phyloP scores from a whole-genome alignment of 1,140 invertebrate species.

The Pachypsylla venusta region DNA sequence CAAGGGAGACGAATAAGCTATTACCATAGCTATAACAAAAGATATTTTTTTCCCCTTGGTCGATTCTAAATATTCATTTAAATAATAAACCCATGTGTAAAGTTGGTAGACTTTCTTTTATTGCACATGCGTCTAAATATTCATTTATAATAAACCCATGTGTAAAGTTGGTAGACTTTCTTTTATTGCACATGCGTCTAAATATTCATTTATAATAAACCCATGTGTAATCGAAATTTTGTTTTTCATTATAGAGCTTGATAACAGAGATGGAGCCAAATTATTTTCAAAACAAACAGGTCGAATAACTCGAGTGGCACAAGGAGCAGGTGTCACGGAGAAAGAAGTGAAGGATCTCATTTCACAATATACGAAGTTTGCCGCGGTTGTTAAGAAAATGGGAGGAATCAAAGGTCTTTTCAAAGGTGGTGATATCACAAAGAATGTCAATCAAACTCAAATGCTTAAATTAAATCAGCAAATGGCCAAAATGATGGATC shows the following conservation, averaged over 20 bases:
- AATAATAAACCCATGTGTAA: no score
- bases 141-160: no score
- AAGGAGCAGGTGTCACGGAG: conserved; percentile 87
- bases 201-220: no score
- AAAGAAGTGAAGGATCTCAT: conserved; percentile 96
- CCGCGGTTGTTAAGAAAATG: conserved; percentile 99
- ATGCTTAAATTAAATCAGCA: conserved; percentile 99
- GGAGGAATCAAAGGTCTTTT: conserved; percentile 98
- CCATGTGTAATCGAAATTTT: no score
- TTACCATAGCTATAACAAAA: no score
- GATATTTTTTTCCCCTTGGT: no score
- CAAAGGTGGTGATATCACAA: conserved; percentile 95
- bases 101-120: no score
- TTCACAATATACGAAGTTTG: conserved; percentile 97
- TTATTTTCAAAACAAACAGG: conserved; percentile 88
- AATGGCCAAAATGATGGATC: conserved; percentile 99
- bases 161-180: no score
- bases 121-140: no score
- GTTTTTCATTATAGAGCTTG: conserved; percentile 50
- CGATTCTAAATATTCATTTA: no score
- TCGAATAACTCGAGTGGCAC: conserved; percentile 73
- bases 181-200: no score
- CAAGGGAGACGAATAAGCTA: no score
- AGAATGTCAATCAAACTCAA: conserved; percentile 96
- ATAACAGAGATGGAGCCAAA: conserved; percentile 92